Conservation (phyloP, 92 coral and sea anemone species). For the Micromussa lordhowensis region DNA sequence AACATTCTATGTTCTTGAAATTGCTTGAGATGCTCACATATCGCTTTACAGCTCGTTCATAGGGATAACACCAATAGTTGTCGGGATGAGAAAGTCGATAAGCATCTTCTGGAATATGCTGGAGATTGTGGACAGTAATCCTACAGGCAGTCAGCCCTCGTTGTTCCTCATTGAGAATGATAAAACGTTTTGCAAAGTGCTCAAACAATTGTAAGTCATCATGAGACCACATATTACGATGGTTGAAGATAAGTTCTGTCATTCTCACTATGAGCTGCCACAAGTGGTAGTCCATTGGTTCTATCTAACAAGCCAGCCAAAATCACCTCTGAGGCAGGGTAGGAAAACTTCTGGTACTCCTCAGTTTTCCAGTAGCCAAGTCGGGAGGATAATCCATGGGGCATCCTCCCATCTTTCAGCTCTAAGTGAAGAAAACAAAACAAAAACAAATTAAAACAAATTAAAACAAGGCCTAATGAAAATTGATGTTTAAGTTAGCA, state of each 20-base stretch:
- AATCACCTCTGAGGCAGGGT: constrained; percentile 67
- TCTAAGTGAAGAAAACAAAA: constrained; percentile 8
- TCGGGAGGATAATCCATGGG: too few relatives aligned
- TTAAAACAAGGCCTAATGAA: too few relatives aligned
- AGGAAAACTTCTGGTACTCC: constrained; percentile 68
- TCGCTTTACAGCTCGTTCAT: constrained; percentile 82
- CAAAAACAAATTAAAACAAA: too few relatives aligned
- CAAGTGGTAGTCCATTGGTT: constrained; percentile 54
- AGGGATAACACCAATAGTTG: constrained; percentile 73
- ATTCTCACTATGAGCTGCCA: too few relatives aligned
- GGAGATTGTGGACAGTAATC: constrained; percentile 65
- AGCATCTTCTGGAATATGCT: too few relatives aligned
- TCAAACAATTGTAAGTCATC: constrained; percentile 55
- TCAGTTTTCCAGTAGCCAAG: too few relatives aligned
- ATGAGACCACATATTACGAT: constrained; percentile 61
- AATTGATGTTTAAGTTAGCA: too few relatives aligned
- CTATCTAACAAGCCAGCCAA: constrained; percentile 57
- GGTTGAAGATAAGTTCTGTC: constrained; percentile 70
- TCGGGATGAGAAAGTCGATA: constrained; percentile 70
- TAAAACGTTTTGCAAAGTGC: constrained; percentile 50
- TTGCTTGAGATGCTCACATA: constrained; percentile 57
- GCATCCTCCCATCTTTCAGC: too few relatives aligned
- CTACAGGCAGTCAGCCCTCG: constrained; percentile 60
- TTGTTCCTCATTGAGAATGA: constrained; percentile 64
- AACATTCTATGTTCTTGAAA: constrained; percentile 63